A percentile compares a stretch with the other conserved stretches of the same genome.
Evolutionary conservation across 2,113 vertebrate genomes (phyloP).

Genomic region (Butastur rufipennis): DNA sequence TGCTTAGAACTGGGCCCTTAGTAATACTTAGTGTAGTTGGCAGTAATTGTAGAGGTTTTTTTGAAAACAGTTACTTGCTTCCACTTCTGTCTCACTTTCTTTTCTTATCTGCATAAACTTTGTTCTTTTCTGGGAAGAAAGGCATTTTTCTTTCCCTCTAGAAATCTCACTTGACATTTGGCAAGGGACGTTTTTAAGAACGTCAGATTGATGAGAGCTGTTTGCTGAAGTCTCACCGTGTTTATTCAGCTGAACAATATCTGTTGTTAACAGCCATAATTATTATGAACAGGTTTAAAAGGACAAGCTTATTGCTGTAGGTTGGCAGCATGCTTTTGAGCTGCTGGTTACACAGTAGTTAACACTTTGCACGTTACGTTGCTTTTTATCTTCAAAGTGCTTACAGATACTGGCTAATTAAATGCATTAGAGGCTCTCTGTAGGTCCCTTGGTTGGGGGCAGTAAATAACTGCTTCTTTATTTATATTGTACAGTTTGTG

Average conservation of each 20-base stretch:
- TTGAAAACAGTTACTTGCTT: slow-evolving; percentile 11
- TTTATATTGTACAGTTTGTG: not conserved
- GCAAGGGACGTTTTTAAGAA: slow-evolving; percentile 68
- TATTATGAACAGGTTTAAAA: slow-evolving; percentile 63
- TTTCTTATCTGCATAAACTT: slow-evolving; percentile 57
- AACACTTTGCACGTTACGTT: not conserved
- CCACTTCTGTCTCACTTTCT: slow-evolving; percentile 1
- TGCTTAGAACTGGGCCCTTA: not conserved
- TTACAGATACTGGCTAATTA: not conserved
- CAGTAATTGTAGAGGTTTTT: not conserved
- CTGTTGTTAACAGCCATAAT: slow-evolving; percentile 66
- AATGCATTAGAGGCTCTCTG: not conserved
- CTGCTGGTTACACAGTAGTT: not conserved
- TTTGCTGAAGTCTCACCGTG: slow-evolving; percentile 51
- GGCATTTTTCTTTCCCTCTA: slow-evolving; percentile 45
- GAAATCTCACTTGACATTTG: slow-evolving; percentile 76
- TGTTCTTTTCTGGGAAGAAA: slow-evolving; percentile 36
- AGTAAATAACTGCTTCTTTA: not conserved
- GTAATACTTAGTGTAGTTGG: not conserved
- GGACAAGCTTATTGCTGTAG: slow-evolving; percentile 51
- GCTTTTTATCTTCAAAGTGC: not conserved
- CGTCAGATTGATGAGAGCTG: slow-evolving; percentile 73
- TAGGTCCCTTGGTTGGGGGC: not conserved
- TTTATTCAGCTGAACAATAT: slow-evolving; percentile 56
- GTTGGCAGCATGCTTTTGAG: slow-evolving; percentile 22